Evolutionary conservation across 2,888 invertebrate species (phyloP).

Genomic region (Hypercompe scribonia): DNA sequence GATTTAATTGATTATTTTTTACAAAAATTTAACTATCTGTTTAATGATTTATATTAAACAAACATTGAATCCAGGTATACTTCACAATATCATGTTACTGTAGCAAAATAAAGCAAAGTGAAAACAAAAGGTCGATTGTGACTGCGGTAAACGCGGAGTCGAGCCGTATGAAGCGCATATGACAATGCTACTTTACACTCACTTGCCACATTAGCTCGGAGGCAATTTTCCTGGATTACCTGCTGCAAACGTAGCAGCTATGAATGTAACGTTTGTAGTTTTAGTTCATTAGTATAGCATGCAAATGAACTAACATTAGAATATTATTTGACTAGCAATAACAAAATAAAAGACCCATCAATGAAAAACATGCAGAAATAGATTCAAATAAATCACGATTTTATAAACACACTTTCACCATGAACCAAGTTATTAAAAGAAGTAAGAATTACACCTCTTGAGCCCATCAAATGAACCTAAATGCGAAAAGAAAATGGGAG

Average conservation of each 20-base stretch:
- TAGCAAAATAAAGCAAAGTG: neutral
- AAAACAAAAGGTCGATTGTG: neutral
- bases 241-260: neutral
- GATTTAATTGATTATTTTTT: too few relatives aligned
- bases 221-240: conserved; percentile 6
- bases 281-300: neutral
- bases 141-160: neutral
- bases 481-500: too few relatives aligned
- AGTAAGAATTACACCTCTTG: neutral
- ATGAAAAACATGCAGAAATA: neutral
- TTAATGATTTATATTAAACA: too few relatives aligned
- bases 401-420: too few relatives aligned
- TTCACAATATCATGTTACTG: neutral
- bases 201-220: neutral
- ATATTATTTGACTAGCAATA: neutral
- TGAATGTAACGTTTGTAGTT: neutral
- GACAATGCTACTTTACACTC: neutral
- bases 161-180: neutral
- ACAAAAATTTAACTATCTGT: too few relatives aligned
- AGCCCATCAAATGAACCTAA: too few relatives aligned
- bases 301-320: neutral
- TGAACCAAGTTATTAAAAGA: too few relatives aligned
- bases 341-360: neutral
- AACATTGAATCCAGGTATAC: neutral
- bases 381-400: neutral